Conservation (phyloP, 1,140 invertebrate species). For the Archegozetes longisetosus region DNA sequence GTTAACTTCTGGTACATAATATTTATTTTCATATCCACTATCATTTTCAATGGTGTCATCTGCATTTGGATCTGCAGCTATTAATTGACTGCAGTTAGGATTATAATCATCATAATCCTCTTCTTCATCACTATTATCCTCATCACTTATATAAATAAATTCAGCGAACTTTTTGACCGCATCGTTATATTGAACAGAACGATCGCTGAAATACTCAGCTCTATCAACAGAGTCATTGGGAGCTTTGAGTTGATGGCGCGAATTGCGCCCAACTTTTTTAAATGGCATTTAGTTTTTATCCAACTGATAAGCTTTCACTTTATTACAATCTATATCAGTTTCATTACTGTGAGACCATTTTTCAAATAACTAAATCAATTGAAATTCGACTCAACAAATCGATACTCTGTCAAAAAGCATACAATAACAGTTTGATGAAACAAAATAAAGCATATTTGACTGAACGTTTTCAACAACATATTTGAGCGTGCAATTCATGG, state of each 20-base stretch:
- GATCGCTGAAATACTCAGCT: neutral
- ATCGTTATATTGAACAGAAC: neutral
- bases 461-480: no score
- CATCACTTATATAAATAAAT: neutral
- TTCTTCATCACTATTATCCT: neutral
- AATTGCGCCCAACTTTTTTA: neutral
- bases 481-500: no score
- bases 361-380: no score
- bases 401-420: no score
- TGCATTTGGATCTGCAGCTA: neutral
- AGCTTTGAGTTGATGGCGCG: neutral
- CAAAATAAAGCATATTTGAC: no score
- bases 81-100: neutral
- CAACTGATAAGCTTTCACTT: no score
- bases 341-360: no score
- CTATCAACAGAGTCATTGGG: no score
- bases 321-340: no score
- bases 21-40: neutral
- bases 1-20: neutral
- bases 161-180: constrained; percentile 1
- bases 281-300: no score
- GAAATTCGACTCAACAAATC: no score
- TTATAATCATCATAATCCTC: neutral
- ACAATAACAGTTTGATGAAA: no score
- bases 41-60: neutral